phyloP scores from a whole-genome alignment of 2,797 vertebrate genomes.

The Xyrichtys novacula region DNA sequence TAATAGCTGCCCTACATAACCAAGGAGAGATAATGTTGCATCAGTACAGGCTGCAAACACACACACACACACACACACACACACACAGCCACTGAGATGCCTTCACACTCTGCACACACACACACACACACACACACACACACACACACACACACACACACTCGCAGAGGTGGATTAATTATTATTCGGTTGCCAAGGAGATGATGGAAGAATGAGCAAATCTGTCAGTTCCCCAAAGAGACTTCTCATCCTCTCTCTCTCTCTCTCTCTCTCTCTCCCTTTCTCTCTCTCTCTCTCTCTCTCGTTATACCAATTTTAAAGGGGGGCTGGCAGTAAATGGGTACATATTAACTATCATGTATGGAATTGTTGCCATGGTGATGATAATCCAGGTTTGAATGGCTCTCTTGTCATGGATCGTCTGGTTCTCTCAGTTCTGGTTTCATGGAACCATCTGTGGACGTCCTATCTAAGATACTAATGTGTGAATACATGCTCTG shows the following conservation, averaged over 20 bases:
- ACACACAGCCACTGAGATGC: no score
- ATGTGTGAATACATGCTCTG: no score
- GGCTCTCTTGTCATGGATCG: background rate
- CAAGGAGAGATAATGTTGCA: slow-evolving; percentile 59
- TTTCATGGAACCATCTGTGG: no score
- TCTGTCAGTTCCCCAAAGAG: slow-evolving; percentile 70
- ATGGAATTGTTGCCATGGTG: slow-evolving; percentile 50
- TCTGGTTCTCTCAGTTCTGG: background rate
- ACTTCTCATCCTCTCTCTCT: slow-evolving; percentile 47
- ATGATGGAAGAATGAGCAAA: slow-evolving; percentile 73
- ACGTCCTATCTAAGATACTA: no score
- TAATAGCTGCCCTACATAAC: slow-evolving; percentile 53
- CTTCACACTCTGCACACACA: slow-evolving; percentile 4
- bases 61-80: background rate
- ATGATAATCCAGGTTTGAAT: slow-evolving; percentile 18
- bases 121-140: slow-evolving; percentile 21
- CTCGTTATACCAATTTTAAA: background rate
- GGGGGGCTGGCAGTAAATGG: background rate
- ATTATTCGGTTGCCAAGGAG: slow-evolving; percentile 75
- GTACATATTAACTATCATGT: slow-evolving; percentile 26
- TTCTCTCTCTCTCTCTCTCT: slow-evolving; percentile 6
- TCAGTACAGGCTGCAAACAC: slow-evolving; percentile 30
- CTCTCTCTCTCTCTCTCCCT: slow-evolving; percentile 12
- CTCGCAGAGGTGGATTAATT: slow-evolving; percentile 66
- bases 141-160: slow-evolving; percentile 21